These are phyloP conservation scores for Stegostoma tigrinum DNA, from an alignment of 2,113 vertebrate genomes.

Conservation along the genomic window DNA sequence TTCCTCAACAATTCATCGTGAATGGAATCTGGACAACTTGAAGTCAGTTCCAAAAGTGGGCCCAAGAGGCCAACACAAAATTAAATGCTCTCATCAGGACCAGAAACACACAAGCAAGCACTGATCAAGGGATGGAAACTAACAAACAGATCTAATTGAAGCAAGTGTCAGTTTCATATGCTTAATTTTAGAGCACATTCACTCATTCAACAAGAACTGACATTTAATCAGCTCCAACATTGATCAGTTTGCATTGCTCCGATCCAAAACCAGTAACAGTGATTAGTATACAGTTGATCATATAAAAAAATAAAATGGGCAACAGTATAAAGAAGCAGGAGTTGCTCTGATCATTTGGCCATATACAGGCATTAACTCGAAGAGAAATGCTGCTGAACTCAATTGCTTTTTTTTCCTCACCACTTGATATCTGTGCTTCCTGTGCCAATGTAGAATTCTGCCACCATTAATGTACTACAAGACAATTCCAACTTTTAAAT, in stretches of 20 bases:
- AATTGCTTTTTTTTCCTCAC: not conserved
- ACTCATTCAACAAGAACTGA: not conserved
- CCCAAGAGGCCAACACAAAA: not conserved
- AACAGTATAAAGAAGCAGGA: not conserved
- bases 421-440: not conserved
- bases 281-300: not conserved
- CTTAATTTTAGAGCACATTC: not conserved
- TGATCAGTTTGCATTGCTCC: not conserved
- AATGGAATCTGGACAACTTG: not conserved
- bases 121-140: not conserved
- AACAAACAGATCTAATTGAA: too few relatives aligned
- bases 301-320: not conserved
- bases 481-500: not conserved
- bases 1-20: not conserved
- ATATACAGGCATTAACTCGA: not conserved
- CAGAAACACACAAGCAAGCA: not conserved
- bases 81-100: not conserved
- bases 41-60: not conserved
- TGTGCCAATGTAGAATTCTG: not conserved
- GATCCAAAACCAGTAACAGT: not conserved
- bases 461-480: not conserved
- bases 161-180: not conserved
- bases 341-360: not conserved
- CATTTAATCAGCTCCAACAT: not conserved
- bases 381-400: not conserved